Evolutionary conservation across 1,140 invertebrate species (phyloP).

Genomic region (Polypedilum pembai): DNA sequence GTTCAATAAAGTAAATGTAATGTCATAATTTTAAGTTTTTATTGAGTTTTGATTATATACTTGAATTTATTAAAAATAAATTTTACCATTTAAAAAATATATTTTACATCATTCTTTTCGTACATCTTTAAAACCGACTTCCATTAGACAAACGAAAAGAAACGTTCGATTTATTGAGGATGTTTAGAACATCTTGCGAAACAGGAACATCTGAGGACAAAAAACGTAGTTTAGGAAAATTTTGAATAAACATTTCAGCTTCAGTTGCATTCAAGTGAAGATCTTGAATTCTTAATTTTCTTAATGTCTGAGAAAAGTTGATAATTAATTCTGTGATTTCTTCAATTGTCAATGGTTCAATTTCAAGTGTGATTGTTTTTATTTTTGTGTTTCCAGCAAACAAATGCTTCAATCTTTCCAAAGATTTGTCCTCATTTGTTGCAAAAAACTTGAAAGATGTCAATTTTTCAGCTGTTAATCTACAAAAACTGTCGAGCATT

Average conservation of each 20-base stretch:
- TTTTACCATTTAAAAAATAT: too few species aligned
- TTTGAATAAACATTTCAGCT: conserved; percentile 11
- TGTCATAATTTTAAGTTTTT: neutral
- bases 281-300: neutral
- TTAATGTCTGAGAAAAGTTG: neutral
- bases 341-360: neutral
- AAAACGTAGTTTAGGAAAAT: neutral
- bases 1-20: conserved; percentile 30
- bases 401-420: neutral
- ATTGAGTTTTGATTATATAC: neutral
- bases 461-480: neutral
- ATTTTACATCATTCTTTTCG: neutral
- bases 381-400: neutral
- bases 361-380: neutral
- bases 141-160: neutral
- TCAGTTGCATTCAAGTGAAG: neutral
- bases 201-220: neutral
- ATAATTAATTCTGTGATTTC: neutral
- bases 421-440: conserved; percentile 1
- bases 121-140: neutral
- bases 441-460: neutral
- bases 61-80: too few species aligned
- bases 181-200: neutral
- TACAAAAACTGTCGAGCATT: neutral
- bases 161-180: neutral